Evolutionary conservation across 1,140 invertebrate species (phyloP), one percentile per base, ranked within the genome.

Genomic region (Cydia strobilella): DNA sequence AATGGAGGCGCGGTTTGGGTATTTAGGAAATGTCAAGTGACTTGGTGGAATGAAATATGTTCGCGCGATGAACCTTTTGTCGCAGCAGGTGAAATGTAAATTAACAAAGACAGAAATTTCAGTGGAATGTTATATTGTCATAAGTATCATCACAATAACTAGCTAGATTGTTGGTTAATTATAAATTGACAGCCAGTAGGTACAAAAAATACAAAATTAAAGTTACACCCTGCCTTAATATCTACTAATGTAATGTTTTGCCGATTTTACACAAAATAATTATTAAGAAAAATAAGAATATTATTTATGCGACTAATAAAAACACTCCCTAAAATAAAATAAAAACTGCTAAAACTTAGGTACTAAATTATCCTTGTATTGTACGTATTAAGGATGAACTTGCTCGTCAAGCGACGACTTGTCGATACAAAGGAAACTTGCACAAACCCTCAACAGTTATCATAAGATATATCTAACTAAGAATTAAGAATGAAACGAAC

Each of bases 401-500:
- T 1, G 35, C 35, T 39, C 35, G 0, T 39, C 35, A 39, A 39
- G 35, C 35, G 35, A 39, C 35, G 35, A 45, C 42, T 45, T 42
- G 1, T 45, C 12, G 13, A 45, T 15, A 15, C 42, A 45, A 15
- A 51, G 15, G 48, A 51, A 18, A 18, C n/a, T 51, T 18, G n/a
- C 48, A n/a, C 5, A 51, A 51, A 51, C 18, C 4, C 48, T 51
- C 10, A 18, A 51, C 48, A 51, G 48, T n/a, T 51, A 18, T 51
- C n/a, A 23, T 69, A 69, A 59, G 18, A 23, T 23, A 23, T 23
- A 59, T 5, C 25, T 35, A 59, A 15, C 25, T 35, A 69, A 69
- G 20, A 69, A 7, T 31, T 69, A 69, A 72, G 27, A 71, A 72
- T 9, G 6, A 69, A 69, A 42, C 27, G 5, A n/a, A 69, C 77